Base-by-base conservation (phyloP, 2,888 invertebrate genomes). In the Melipona beecheii region DNA sequence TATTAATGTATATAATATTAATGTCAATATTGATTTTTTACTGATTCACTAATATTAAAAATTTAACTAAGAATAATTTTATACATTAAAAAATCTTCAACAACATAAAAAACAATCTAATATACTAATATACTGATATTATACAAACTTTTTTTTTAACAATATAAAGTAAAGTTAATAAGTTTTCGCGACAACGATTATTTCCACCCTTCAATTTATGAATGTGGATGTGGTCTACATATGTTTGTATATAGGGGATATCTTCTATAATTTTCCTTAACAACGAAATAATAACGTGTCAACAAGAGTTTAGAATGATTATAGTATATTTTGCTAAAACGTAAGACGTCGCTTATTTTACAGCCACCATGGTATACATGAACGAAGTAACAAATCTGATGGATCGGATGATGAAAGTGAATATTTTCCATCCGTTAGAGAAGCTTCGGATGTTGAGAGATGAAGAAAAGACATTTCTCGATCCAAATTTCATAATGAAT, bases 401-500 rank as follows among this genome's bases (percentile, higher is more conserved):
- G 90, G 88, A 92, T 15, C 88, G 89, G 73, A 91, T 92, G 91
- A 88, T 93, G 91, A 85, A 86, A 60, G 84, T 92, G 49, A 89
- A 91, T 19, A 90, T 93, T 75, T 89, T 92, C 49, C 80, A 80
- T 54, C 65, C 81, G 0, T 86, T 89, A 36, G 90, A 92, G 36
- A 92, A 91, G 70, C 88, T 85, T 27, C 82, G 81, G 21, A 87
- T 91, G 84, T 19, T 80, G 36, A 72, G 80, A 50, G 88, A 90
- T 52, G 88, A 86, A 3, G 84, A 78, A 15, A 83, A 75, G 31
- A 69, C 68, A 6, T 84, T 87, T 3, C 86, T 84, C 24, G 90
- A 93, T 86, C 93, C 91, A 21, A 93, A 93, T 85, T 66, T 93
- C 54, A 88, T 92, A 73, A 93, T 93, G 92, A 91, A 93, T 56